phyloP scores from a whole-genome alignment of 2,113 vertebrate genomes.

The Pyxicephalus adspersus region DNA sequence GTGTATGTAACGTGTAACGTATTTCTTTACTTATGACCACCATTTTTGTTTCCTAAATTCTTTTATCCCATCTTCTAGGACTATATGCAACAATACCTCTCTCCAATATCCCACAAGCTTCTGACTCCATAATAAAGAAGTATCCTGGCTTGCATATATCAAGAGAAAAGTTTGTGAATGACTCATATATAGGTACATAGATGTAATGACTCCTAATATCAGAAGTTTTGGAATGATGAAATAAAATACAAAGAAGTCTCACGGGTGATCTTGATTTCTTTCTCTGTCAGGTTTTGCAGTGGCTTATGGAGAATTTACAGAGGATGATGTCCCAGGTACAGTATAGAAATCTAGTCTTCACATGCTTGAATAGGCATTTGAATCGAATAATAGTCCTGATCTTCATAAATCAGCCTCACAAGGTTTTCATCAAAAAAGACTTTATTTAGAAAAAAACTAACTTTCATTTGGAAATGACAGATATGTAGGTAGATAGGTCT shows the following conservation, averaged over 20 bases:
- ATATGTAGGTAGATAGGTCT: too few species aligned
- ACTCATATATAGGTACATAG: constrained; percentile 69
- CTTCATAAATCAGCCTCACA: too few species aligned
- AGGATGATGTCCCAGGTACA: constrained; percentile 72
- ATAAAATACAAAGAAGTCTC: too few species aligned
- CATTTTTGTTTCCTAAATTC: not conserved
- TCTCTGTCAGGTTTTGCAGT: constrained; percentile 78
- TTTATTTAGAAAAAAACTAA: too few species aligned
- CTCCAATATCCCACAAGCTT: not conserved
- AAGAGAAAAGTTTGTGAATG: not conserved
- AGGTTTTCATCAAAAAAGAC: not conserved
- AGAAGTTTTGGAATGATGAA: too few species aligned
- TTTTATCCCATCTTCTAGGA: not conserved
- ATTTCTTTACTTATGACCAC: too few species aligned
- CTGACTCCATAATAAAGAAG: not conserved
- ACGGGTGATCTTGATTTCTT: not conserved
- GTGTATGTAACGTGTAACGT: too few species aligned
- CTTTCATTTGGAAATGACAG: too few species aligned
- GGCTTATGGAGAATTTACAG: constrained; percentile 77
- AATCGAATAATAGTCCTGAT: too few species aligned
- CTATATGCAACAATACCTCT: constrained; percentile 8
- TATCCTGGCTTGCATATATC: not conserved
- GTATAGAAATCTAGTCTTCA: not conserved
- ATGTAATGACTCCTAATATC: too few species aligned
- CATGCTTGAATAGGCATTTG: too few species aligned